Evolutionary conservation across 2,888 invertebrate genomes (phyloP).

Genomic region (Mylabris sibirica): DNA sequence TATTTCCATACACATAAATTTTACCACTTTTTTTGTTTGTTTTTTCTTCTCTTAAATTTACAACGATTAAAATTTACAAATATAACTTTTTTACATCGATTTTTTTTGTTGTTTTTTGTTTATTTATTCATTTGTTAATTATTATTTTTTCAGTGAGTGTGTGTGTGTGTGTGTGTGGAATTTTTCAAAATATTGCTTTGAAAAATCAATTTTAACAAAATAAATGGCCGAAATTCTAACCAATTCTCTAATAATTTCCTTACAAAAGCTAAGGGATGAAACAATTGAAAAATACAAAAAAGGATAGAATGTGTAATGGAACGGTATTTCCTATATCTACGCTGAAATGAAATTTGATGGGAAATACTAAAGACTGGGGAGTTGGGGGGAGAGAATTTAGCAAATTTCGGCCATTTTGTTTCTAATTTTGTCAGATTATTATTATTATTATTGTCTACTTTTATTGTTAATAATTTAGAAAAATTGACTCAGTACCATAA

Average conservation of each 20-base stretch:
- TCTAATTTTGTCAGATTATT: neutral
- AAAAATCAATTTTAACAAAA: neutral
- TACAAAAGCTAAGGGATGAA: neutral
- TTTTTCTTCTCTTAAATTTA: neutral
- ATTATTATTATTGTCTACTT: neutral
- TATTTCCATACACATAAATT: neutral
- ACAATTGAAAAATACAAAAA: neutral
- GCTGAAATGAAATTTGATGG: too few species aligned
- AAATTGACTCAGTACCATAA: neutral
- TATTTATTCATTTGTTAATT: neutral
- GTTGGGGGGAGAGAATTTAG: neutral
- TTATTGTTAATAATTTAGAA: neutral
- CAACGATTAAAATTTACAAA: constrained; percentile 7
- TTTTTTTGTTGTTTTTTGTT: neutral
- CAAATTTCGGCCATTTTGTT: neutral
- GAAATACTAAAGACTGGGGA: too few species aligned
- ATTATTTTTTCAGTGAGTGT: neutral
- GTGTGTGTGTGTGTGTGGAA: too few species aligned
- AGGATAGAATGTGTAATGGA: neutral
- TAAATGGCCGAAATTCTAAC: neutral
- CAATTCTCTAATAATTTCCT: neutral
- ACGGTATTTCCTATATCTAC: neutral
- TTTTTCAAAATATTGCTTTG: constrained; percentile 8
- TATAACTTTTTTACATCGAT: neutral
- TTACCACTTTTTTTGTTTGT: neutral